These are phyloP conservation scores for Hydraecia micacea DNA, from an alignment of 2,888 invertebrate genomes.

Conservation along the genomic window DNA sequence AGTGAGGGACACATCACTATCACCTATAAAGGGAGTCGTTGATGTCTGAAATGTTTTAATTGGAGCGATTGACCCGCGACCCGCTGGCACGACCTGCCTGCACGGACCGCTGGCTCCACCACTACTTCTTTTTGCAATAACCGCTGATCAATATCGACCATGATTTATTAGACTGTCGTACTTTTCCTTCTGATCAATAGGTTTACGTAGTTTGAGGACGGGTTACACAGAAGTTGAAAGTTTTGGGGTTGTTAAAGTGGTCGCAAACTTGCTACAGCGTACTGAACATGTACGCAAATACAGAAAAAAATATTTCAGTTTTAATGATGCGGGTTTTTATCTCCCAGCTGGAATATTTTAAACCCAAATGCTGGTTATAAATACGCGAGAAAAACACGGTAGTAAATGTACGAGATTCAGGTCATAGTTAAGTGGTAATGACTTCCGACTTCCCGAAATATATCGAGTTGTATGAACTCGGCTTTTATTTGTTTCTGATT, in stretches of 20 bases:
- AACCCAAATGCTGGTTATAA: conserved; percentile 28
- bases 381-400: conserved; percentile 43
- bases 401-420: conserved; percentile 46
- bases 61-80: conserved; percentile 48
- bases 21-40: conserved; percentile 33
- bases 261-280: conserved; percentile 22
- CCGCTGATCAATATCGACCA: conserved; percentile 46
- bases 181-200: conserved; percentile 35
- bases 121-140: conserved; percentile 42
- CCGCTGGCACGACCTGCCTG: conserved; percentile 14
- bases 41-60: conserved; percentile 58
- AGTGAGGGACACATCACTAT: no score
- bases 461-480: conserved; percentile 51
- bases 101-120: conserved; percentile 46
- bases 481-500: conserved; percentile 64
- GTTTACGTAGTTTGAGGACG: conserved; percentile 11
- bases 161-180: conserved; percentile 40
- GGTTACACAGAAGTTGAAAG: background rate
- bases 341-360: conserved; percentile 32
- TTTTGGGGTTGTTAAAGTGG: conserved; percentile 29
- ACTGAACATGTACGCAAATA: background rate
- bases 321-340: conserved; percentile 43
- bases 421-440: conserved; percentile 59
- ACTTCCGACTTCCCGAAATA: conserved; percentile 59
- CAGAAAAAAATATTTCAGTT: conserved; percentile 9